A percentile compares a stretch with the other conserved stretches of the same genome.
phyloP scores from a whole-genome alignment of 2,113 vertebrate genomes.

The Conger conger region DNA sequence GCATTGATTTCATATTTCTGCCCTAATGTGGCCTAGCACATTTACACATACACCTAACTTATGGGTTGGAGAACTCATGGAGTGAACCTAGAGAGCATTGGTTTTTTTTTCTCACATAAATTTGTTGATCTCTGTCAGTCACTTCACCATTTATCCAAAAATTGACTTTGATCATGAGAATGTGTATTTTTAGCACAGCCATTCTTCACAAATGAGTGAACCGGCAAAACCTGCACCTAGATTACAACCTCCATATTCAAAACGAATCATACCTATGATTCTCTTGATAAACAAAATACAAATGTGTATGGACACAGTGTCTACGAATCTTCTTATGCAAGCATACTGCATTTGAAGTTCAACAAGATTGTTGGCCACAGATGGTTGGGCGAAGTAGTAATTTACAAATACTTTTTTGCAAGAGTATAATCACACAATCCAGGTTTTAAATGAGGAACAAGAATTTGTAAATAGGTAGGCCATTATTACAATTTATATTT shows the following conservation, averaged over 20 bases:
- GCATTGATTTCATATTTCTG: slow-evolving; percentile 32
- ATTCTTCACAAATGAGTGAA: neutral
- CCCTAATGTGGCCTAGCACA: neutral
- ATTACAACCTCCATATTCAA: neutral
- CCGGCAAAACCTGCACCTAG: too few relatives aligned
- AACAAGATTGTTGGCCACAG: neutral
- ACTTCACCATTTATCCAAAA: neutral
- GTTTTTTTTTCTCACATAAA: too few relatives aligned
- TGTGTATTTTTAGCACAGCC: slow-evolving; percentile 31
- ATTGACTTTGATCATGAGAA: slow-evolving; percentile 39
- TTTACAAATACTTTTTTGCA: too few relatives aligned
- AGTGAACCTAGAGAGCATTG: neutral
- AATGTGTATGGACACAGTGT: neutral
- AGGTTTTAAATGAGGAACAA: neutral
- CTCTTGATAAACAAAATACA: neutral
- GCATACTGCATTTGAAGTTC: neutral
- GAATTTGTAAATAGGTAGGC: neutral
- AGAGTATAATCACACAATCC: neutral
- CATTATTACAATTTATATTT: neutral
- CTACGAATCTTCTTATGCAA: too few relatives aligned
- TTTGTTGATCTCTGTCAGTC: neutral
- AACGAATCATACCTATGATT: neutral
- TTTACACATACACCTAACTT: neutral
- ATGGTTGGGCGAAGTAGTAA: too few relatives aligned
- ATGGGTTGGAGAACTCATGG: neutral